Conservation (phyloP, 2,113 vertebrate species). For the Murina feae region DNA sequence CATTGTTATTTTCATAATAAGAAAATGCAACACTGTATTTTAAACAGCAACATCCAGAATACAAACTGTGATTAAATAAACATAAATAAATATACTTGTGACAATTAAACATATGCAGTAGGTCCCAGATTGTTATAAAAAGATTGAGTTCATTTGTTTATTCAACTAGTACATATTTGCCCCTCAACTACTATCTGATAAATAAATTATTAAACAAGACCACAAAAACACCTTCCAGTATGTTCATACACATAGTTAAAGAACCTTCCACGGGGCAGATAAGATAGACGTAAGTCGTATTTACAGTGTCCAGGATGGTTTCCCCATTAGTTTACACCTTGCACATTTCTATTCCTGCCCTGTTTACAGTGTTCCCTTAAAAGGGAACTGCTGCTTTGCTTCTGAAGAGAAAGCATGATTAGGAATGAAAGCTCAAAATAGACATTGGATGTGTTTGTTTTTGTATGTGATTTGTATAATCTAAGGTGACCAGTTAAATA, state of each 20-base stretch:
- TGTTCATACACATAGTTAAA: not conserved
- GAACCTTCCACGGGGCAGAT: not conserved
- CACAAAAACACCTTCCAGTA: not conserved
- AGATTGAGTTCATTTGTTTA: not conserved
- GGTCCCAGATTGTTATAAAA: not conserved
- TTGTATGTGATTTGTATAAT: not conserved
- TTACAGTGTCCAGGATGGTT: not conserved
- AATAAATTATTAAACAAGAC: not conserved
- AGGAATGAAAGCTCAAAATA: not conserved
- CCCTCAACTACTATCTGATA: not conserved
- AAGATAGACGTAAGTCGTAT: not conserved
- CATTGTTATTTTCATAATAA: not conserved
- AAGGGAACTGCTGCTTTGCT: too few species aligned
- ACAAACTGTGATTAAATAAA: not conserved
- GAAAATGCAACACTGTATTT: not conserved
- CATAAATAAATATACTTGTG: not conserved
- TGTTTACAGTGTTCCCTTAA: too few species aligned
- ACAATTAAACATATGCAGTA: not conserved
- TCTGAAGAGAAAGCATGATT: not conserved
- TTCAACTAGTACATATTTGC: too few species aligned
- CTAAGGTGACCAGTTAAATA: not conserved
- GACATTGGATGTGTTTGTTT: not conserved
- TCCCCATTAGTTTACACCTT: accelerated
- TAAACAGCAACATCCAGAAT: not conserved
- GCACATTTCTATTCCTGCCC: too few species aligned